phyloP scores from a whole-genome alignment of 2,888 invertebrate species.

The Acholoe squamosa region DNA sequence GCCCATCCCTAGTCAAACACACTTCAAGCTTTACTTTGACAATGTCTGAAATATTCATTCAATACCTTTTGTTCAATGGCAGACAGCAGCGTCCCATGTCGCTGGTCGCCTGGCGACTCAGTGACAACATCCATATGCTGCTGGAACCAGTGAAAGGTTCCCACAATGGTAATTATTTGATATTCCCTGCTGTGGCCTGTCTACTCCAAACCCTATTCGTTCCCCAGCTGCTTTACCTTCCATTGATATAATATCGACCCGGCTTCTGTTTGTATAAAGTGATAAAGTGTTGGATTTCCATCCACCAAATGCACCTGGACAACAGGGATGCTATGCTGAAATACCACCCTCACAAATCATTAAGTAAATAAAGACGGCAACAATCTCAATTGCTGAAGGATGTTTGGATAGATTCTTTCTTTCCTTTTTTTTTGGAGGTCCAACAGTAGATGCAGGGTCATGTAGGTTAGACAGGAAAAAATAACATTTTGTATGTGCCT shows the following conservation, averaged over 20 bases:
- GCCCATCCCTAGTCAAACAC: no score
- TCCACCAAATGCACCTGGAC: background rate
- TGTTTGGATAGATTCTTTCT: no score
- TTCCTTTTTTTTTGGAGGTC: no score
- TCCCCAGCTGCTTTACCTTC: background rate
- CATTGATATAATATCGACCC: background rate
- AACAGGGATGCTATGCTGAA: background rate
- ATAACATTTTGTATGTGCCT: no score
- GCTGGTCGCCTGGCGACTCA: background rate
- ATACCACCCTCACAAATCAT: background rate
- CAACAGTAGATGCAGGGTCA: no score
- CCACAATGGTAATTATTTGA: background rate
- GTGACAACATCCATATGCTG: background rate
- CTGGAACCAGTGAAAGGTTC: background rate
- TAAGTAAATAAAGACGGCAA: no score
- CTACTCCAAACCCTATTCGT: background rate
- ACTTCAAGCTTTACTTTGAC: background rate
- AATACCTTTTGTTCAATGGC: background rate
- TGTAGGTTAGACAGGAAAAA: no score
- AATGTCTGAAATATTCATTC: constrained; percentile 31
- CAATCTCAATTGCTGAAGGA: no score
- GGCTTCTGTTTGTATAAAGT: background rate
- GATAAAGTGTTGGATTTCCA: no score
- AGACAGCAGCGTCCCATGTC: background rate
- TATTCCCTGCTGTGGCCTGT: background rate